Evolutionary conservation across 2,113 vertebrate genomes (phyloP).

Genomic region (Narcine bancroftii): DNA sequence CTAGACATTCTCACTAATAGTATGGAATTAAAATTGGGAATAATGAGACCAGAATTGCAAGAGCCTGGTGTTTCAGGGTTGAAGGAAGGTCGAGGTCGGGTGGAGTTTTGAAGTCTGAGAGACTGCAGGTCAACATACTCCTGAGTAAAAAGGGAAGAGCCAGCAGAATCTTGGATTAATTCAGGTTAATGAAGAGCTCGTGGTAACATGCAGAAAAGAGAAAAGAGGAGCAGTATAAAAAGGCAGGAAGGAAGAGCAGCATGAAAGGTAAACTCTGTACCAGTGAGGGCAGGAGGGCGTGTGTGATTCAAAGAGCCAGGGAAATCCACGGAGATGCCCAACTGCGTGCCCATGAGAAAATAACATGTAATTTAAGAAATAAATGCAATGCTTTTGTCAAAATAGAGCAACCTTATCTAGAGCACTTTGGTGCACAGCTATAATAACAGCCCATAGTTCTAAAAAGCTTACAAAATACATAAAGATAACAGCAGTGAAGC

Average conservation of each 20-base stretch:
- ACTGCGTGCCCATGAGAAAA: too few relatives aligned
- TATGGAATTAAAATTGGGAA: not conserved
- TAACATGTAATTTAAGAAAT: too few relatives aligned
- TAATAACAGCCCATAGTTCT: too few relatives aligned
- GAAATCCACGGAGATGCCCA: too few relatives aligned
- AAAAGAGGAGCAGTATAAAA: not conserved
- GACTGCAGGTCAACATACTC: not conserved
- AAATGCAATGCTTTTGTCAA: too few relatives aligned
- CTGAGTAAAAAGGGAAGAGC: not conserved
- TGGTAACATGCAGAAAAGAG: too few relatives aligned
- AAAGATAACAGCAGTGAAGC: too few relatives aligned
- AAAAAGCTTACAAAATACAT: too few relatives aligned
- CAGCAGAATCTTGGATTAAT: not conserved
- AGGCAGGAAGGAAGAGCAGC: not conserved
- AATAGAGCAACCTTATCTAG: too few relatives aligned
- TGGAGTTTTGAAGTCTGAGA: not conserved
- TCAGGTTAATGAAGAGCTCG: not conserved
- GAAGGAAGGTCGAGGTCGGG: not conserved
- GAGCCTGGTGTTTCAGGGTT: not conserved
- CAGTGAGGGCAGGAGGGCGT: not conserved
- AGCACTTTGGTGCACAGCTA: too few relatives aligned
- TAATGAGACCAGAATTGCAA: not conserved
- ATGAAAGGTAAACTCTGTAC: not conserved
- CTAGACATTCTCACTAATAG: not conserved
- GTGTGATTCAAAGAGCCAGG: not conserved